Percentiles rank a stretch among this genome's conserved stretches.
These are phyloP conservation scores for Apus apus DNA, from an alignment of 2,113 vertebrate genomes.

Conservation along the genomic window DNA sequence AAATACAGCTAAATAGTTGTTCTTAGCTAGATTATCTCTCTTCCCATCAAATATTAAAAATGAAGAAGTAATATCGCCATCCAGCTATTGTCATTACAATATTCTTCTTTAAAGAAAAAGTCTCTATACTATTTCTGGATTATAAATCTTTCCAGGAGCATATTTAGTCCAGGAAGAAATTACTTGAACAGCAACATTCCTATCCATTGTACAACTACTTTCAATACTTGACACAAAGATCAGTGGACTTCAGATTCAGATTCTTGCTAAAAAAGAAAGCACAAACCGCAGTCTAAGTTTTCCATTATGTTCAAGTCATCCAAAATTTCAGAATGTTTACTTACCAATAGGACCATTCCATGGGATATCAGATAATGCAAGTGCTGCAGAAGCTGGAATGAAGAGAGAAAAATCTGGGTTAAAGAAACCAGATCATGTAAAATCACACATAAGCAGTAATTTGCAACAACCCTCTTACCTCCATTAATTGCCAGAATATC, in stretches of 20 bases:
- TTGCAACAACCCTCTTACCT: constrained; percentile 78
- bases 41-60: neutral
- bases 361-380: constrained; percentile 95
- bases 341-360: constrained; percentile 96
- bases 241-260: neutral
- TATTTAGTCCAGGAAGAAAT: neutral
- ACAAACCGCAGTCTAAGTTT: neutral
- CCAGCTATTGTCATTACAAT: neutral
- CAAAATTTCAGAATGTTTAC: neutral
- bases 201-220: neutral
- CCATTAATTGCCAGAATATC: constrained; percentile 96
- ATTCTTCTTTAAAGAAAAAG: neutral
- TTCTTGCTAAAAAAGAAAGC: neutral
- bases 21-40: neutral
- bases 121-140: neutral
- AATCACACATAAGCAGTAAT: neutral
- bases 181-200: neutral
- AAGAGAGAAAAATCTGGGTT: neutral
- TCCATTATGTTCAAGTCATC: neutral
- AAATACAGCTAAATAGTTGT: neutral
- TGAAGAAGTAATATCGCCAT: neutral
- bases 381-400: constrained; percentile 89
- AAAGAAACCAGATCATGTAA: neutral
- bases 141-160: neutral
- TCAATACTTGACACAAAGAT: neutral